Percentiles rank a stretch among this genome's conserved stretches.
These are phyloP conservation scores for Psilopsiagon aymara DNA, from an alignment of 2,113 vertebrate species.

Conservation along the genomic window DNA sequence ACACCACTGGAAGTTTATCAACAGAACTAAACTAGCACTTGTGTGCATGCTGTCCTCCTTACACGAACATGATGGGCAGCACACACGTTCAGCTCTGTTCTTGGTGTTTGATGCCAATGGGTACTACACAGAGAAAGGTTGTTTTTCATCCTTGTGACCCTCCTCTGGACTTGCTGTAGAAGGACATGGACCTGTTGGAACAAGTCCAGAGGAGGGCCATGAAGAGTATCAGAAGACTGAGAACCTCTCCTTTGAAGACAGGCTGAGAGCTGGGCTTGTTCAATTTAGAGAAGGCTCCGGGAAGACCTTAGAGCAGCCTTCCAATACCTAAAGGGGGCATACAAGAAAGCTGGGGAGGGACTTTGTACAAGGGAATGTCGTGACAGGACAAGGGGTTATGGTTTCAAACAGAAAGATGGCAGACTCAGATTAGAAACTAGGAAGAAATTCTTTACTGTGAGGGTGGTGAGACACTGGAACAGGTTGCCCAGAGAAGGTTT, in stretches of 20 bases:
- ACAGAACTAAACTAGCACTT: not conserved
- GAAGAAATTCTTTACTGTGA: not conserved
- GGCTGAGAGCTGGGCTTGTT: not conserved
- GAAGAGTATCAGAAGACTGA: not conserved
- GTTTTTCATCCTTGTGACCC: not conserved
- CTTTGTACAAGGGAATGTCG: not conserved
- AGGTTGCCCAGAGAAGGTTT: not conserved
- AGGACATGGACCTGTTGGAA: not conserved
- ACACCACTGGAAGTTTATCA: not conserved
- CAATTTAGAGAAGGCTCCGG: not conserved
- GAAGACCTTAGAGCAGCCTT: not conserved
- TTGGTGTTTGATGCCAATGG: not conserved
- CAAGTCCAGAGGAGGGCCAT: not conserved
- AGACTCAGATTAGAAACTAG: not conserved
- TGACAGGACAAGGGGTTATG: not conserved
- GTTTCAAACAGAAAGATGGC: not conserved
- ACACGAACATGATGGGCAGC: not conserved
- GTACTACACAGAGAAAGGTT: not conserved
- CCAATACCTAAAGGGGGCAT: not conserved
- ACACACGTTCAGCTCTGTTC: accelerated
- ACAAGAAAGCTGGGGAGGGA: not conserved
- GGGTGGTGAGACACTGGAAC: not conserved
- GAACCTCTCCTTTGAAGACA: not conserved
- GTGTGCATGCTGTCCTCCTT: not conserved
- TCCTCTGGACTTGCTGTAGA: not conserved